Base-by-base conservation (phyloP, 2,113 vertebrate species). In the Xerus inauris region DNA sequence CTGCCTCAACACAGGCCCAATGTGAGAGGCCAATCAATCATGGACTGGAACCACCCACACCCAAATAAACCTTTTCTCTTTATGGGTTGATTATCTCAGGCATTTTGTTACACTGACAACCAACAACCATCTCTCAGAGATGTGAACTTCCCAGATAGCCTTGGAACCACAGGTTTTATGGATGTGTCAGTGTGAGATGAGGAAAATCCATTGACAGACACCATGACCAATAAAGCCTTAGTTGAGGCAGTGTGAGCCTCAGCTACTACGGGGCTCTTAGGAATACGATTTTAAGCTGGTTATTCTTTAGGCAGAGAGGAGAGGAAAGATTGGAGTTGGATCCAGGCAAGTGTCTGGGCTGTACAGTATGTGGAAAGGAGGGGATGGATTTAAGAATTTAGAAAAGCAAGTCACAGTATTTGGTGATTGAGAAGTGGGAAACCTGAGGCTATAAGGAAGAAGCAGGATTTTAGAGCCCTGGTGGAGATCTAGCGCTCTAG, bases 131-230 rank as follows among this genome's bases (percentile, higher is more conserved):
- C 35, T 0, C 28, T 26, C 51, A 42, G 42, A 72, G 38, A 22
- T 3, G 1, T 6, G 19, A 81, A 22, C 67, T 35, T 32, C 8
- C 0, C 1, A 11, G 14, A 35, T 22, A 32, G 5, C 51, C 16
- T 6, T 5, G 22, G 75, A 12, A 8, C 47, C 42, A 35, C 3
- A 32, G 30, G 11, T 54, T 49, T 45, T 24, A n/a, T 16, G 9
- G 1, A 19, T 0, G 0, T 8, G 8, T 47, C 32, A 9, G 62
- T 3, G 10, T 7, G 19, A 72, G 45, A 17, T 8, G 20, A 24
- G 13, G 47, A 20, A 19, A 42, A 47, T 40, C 47, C 0, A 6
- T 4, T 16, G 0, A 30, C 32, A 11, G 22, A 40, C 8, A 22
- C 32, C 22, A 30, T 0, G 12, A 4, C 0, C 77, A 1, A 6